A percentile compares a stretch with the other conserved stretches of the same genome.
Conservation (phyloP, 2,113 vertebrate species). For the Fregetta grallaria region DNA sequence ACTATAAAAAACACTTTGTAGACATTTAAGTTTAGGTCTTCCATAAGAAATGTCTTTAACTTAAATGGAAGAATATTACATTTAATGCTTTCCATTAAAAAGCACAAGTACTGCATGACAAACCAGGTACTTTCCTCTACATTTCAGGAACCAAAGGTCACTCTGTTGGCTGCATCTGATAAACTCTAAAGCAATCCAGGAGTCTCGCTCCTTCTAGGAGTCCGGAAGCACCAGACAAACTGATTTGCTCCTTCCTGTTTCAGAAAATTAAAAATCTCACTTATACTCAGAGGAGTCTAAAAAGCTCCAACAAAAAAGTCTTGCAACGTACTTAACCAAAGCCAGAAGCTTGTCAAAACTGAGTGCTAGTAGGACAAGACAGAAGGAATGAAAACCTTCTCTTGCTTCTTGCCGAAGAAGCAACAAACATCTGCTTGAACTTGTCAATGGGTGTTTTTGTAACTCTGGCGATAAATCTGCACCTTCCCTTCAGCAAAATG, state of each 20-base stretch:
- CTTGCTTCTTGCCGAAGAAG: not conserved
- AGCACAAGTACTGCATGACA: not conserved
- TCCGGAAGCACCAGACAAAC: slow-evolving; percentile 71
- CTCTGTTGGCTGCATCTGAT: slow-evolving; percentile 73
- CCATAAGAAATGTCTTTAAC: slow-evolving; percentile 14
- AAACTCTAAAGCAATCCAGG: slow-evolving; percentile 71
- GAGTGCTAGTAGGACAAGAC: slow-evolving; percentile 43
- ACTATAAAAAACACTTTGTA: slow-evolving; percentile 41
- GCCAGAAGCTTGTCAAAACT: slow-evolving; percentile 73
- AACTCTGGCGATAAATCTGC: not conserved
- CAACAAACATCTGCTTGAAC: not conserved
- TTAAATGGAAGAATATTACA: slow-evolving; percentile 7
- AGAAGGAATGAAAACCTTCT: slow-evolving; percentile 22
- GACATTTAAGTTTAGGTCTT: slow-evolving; percentile 31
- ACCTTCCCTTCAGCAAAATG: not conserved
- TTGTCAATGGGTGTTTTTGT: not conserved
- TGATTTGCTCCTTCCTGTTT: slow-evolving; percentile 79
- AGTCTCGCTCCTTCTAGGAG: slow-evolving; percentile 69
- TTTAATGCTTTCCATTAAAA: slow-evolving; percentile 54
- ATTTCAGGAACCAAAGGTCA: slow-evolving; percentile 73
- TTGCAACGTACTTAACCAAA: slow-evolving; percentile 74
- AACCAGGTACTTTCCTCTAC: slow-evolving; percentile 39
- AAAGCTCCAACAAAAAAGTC: slow-evolving; percentile 64
- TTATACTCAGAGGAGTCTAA: slow-evolving; percentile 72
- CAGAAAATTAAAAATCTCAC: slow-evolving; percentile 78